Base-by-base conservation (phyloP, 1,140 invertebrate species). In the Rhagoletis zephyria region DNA sequence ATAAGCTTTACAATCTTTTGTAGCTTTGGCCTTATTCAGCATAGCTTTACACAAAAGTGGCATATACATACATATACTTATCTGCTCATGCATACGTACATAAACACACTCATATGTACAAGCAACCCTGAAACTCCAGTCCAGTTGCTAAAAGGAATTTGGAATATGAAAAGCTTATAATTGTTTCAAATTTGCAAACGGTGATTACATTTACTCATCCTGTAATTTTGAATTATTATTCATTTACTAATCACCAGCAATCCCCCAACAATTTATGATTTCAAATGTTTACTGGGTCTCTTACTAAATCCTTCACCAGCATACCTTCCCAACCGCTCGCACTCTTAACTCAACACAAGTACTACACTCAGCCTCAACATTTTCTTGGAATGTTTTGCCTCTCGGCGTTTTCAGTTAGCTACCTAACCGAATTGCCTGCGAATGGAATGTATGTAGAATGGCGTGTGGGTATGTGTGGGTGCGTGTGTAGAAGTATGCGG, bases 351-450 rank as follows among this genome's bases (percentile, higher is more conserved):
- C 16, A 81, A 56, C 70, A 77, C 19, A 48, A 9, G 30, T 4
- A 45, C 4, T 56, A 56, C 7, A 48, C 48, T 81, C 74, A 56
- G 56, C 48, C 30, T 30, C 56, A n/a, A 45, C 51, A n/a, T 56
- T 81, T 81, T 81, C 74, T 81, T 81, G 16, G n/a, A 56, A 81
- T 81, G 16, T 81, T 81, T 56, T 56, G 51, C 42, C 48, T 81
- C n/a, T 10, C 19, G 48, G 74, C n/a, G 56, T 81, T 51, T 10
- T 30, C 30, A 30, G 30, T 30, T 30, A 30, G 30, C 30, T 30
- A 56, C n/a, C n/a, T 30, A 16, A n/a, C 45, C 48, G 74, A 42
- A 4, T 9, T 19, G 74, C 16, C 45, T 81, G 74, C 56, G 74
- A 56, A 48, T 51, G 74, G 5, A 16, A 81, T 81, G 56, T 59